phyloP scores from a whole-genome alignment of 2,113 vertebrate genomes.

The Poeciliopsis prolifica region DNA sequence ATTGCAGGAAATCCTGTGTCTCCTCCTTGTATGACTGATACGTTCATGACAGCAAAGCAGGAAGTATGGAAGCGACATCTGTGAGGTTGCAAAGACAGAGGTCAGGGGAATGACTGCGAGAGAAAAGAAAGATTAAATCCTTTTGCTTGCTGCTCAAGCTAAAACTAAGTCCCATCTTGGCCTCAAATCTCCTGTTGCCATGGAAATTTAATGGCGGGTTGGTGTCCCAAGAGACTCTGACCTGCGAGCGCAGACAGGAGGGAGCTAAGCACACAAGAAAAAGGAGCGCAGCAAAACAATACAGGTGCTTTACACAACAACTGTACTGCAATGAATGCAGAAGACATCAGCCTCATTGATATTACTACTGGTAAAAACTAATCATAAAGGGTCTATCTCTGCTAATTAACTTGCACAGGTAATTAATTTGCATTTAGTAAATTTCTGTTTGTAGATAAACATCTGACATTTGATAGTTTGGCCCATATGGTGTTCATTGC shows the following conservation, averaged over 20 bases:
- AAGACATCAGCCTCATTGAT: neutral
- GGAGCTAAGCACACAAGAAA: constrained; percentile 25
- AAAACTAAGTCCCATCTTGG: constrained; percentile 50
- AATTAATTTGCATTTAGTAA: neutral
- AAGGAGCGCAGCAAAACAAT: constrained; percentile 17
- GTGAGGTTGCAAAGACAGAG: neutral
- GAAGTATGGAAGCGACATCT: neutral
- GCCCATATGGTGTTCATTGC: neutral
- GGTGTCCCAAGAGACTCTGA: constrained; percentile 49
- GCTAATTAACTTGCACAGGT: neutral
- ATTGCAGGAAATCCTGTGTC: constrained; percentile 25
- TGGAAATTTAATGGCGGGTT: constrained; percentile 55
- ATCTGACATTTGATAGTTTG: neutral
- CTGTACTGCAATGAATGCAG: constrained; percentile 6
- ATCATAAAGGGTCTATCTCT: neutral
- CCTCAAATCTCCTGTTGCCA: constrained; percentile 69
- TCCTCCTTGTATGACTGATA: neutral
- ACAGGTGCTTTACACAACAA: constrained; percentile 18
- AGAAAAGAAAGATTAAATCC: constrained; percentile 39
- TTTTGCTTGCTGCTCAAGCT: constrained; percentile 15
- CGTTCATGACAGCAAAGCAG: neutral
- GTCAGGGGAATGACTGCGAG: neutral
- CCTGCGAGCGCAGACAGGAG: constrained; percentile 35
- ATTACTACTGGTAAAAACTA: neutral
- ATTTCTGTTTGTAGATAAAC: neutral